Evolutionary conservation across 2,888 invertebrate genomes (phyloP).

Genomic region (Sinohyriopsis cumingii): DNA sequence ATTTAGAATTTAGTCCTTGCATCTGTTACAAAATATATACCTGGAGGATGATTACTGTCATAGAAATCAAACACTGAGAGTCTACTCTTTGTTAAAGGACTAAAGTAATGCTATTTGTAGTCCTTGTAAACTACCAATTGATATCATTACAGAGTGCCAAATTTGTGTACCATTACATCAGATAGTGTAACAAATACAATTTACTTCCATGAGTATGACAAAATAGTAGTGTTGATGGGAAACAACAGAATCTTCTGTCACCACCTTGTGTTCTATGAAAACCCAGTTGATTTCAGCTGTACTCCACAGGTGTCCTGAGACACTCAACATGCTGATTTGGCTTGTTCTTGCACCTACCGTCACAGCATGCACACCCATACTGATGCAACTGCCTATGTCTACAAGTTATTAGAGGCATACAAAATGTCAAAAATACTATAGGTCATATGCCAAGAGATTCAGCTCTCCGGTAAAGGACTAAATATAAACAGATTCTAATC

Average conservation of each 20-base stretch:
- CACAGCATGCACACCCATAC: too few relatives aligned
- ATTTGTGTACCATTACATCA: background rate
- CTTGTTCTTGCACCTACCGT: too few relatives aligned
- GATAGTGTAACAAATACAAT: slow-evolving; percentile 6
- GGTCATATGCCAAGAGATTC: too few relatives aligned
- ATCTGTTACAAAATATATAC: too few relatives aligned
- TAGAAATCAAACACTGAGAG: background rate
- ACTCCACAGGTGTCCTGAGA: slow-evolving; percentile 97
- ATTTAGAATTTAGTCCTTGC: too few relatives aligned
- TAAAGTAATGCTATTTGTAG: background rate
- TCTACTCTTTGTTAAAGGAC: background rate
- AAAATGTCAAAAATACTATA: too few relatives aligned
- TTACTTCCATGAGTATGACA: slow-evolving; percentile 87
- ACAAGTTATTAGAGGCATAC: too few relatives aligned
- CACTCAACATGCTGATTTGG: slow-evolving; percentile 79
- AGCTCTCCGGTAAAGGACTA: too few relatives aligned
- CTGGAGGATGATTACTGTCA: too few relatives aligned
- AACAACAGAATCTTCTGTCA: slow-evolving; percentile 97
- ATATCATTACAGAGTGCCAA: background rate
- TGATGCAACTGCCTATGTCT: too few relatives aligned
- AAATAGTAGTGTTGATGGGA: slow-evolving; percentile 97
- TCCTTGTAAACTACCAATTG: background rate
- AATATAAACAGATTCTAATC: too few relatives aligned
- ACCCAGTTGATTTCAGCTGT: slow-evolving; percentile 87
- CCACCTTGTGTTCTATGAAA: slow-evolving; percentile 74